phyloP scores from a whole-genome alignment of 2,888 invertebrate species.

The Physocephala rufipes region DNA sequence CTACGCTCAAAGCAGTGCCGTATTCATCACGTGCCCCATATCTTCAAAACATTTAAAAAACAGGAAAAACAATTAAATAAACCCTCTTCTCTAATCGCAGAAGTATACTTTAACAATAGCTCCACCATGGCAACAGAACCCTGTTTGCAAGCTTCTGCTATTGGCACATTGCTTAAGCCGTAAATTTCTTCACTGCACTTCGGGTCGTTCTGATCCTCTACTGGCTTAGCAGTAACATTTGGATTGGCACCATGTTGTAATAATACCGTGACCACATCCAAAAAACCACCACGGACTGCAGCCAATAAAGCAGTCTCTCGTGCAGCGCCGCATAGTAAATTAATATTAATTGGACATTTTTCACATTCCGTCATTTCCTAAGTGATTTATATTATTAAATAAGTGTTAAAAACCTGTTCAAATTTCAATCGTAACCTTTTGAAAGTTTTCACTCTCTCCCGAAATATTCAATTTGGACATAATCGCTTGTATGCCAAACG shows the following conservation, averaged over 20 bases:
- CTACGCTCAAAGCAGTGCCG: slow-evolving; percentile 81
- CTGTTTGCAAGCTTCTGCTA: slow-evolving; percentile 65
- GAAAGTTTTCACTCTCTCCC: slow-evolving; percentile 67
- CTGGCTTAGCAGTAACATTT: slow-evolving; percentile 71
- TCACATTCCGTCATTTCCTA: slow-evolving; percentile 52
- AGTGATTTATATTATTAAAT: background rate
- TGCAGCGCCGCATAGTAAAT: slow-evolving; percentile 78
- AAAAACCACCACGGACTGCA: slow-evolving; percentile 80
- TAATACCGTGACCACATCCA: slow-evolving; percentile 75
- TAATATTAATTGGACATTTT: slow-evolving; percentile 77
- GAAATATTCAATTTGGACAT: slow-evolving; percentile 81
- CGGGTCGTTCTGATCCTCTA: slow-evolving; percentile 65
- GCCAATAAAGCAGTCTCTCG: slow-evolving; percentile 86
- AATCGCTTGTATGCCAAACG: slow-evolving; percentile 87
- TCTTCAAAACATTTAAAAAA: slow-evolving; percentile 42
- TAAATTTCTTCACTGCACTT: slow-evolving; percentile 65
- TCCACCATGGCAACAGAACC: slow-evolving; percentile 63
- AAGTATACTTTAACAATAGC: slow-evolving; percentile 58
- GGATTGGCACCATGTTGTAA: slow-evolving; percentile 84
- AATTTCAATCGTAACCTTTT: slow-evolving; percentile 56
- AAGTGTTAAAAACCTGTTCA: slow-evolving; percentile 35
- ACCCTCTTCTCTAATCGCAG: background rate
- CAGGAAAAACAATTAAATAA: background rate
- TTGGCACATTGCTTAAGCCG: slow-evolving; percentile 63
- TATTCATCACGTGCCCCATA: slow-evolving; percentile 90